Percentiles rank a stretch among this genome's conserved stretches.
phyloP scores from a whole-genome alignment of 37 sponge, comb jelly and placozoan genomes.

The Chondrilla cf. caribensis region DNA sequence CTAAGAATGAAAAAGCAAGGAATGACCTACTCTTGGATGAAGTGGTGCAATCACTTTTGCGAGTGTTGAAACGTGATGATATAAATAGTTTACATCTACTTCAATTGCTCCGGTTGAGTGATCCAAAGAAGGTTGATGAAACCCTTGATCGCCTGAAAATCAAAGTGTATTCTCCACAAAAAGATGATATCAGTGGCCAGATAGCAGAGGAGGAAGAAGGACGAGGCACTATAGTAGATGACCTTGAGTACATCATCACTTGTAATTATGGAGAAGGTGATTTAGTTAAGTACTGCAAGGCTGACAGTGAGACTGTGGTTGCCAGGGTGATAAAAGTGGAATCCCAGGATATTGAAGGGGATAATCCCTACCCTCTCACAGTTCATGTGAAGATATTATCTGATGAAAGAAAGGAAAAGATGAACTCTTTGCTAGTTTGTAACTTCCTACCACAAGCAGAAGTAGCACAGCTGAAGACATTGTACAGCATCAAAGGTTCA shows the following conservation, averaged over 20 bases:
- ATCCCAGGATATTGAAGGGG: neutral
- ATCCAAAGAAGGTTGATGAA: neutral
- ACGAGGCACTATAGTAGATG: neutral
- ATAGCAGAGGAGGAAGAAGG: neutral
- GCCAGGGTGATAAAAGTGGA: neutral
- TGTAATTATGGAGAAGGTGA: slow-evolving; percentile 4
- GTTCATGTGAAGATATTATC: neutral
- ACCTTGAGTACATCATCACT: neutral
- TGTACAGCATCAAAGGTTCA: neutral
- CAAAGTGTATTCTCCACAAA: neutral
- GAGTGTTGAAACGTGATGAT: neutral
- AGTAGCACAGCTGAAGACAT: neutral
- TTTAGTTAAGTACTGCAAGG: neutral
- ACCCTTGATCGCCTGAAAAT: neutral
- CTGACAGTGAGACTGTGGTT: neutral
- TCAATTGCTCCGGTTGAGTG: neutral
- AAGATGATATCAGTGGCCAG: neutral
- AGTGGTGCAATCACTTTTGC: neutral
- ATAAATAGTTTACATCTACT: neutral
- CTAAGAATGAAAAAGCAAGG: neutral
- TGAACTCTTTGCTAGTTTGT: slow-evolving; percentile 8
- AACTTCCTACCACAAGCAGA: neutral
- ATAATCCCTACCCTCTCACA: neutral
- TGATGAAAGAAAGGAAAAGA: neutral
- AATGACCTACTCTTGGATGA: neutral